A percentile compares a stretch with the other conserved stretches of the same genome.
phyloP scores from a whole-genome alignment of 2,113 vertebrate genomes.

The Myotis davidii region DNA sequence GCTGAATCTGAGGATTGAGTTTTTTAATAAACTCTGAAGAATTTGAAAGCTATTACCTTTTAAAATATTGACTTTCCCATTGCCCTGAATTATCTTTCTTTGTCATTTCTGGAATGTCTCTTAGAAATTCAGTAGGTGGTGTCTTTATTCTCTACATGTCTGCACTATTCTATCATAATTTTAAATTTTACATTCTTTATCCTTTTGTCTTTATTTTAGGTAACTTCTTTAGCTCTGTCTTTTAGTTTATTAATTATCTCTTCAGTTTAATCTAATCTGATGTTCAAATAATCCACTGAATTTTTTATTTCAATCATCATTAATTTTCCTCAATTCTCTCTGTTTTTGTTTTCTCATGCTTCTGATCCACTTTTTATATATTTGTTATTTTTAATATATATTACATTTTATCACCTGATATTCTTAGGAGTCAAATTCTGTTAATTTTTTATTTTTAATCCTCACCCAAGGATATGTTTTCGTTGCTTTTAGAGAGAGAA shows the following conservation, averaged over 20 bases:
- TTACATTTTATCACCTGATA: background rate
- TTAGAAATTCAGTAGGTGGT: background rate
- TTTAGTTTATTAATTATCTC: background rate
- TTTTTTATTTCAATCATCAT: background rate
- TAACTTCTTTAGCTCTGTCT: background rate
- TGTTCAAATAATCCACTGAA: background rate
- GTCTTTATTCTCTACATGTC: background rate
- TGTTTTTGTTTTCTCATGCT: background rate
- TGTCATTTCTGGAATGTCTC: background rate
- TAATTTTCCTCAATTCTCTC: background rate
- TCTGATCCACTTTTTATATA: background rate
- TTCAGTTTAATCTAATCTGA: background rate
- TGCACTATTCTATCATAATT: background rate
- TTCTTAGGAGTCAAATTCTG: background rate
- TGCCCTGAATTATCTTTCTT: background rate
- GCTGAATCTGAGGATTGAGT: background rate
- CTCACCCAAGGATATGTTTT: background rate
- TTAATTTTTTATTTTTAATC: background rate
- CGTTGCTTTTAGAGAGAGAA: background rate
- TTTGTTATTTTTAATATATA: background rate
- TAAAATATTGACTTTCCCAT: background rate
- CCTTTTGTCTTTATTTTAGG: background rate
- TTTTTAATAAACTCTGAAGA: background rate
- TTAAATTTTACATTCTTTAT: background rate
- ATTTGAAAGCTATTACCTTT: background rate